Conservation (phyloP, 2,888 invertebrate genomes). For the Barypeithes pellucidus region DNA sequence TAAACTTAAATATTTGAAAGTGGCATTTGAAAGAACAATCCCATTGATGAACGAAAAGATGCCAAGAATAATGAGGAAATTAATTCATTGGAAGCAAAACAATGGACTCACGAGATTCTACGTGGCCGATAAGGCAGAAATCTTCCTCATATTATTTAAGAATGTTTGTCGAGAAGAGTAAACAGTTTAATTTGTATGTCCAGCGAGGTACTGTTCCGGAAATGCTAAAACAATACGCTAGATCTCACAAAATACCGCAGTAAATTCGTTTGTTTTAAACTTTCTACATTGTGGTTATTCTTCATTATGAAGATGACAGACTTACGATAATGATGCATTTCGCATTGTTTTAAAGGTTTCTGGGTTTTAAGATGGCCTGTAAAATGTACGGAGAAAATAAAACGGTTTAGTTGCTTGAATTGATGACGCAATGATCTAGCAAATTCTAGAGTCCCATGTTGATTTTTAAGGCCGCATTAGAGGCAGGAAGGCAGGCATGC, state of each 20-base stretch:
- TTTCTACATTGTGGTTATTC: slow-evolving; percentile 48
- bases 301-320: slow-evolving; percentile 49
- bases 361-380: slow-evolving; percentile 29
- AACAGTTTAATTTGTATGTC: slow-evolving; percentile 59
- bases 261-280: slow-evolving; percentile 44
- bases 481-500: too few relatives aligned
- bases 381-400: slow-evolving; percentile 1
- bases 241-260: slow-evolving; percentile 44
- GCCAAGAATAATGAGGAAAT: slow-evolving; percentile 62
- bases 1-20: slow-evolving; percentile 22
- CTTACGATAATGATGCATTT: slow-evolving; percentile 44
- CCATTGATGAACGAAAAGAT: slow-evolving; percentile 58
- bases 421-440: too few relatives aligned
- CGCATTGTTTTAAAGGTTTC: slow-evolving; percentile 44
- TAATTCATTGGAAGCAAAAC: slow-evolving; percentile 62
- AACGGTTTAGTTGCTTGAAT: not conserved
- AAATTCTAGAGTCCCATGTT: too few relatives aligned
- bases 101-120: slow-evolving; percentile 62
- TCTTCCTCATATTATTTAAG: slow-evolving; percentile 60
- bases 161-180: slow-evolving; percentile 55
- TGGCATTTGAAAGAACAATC: slow-evolving; percentile 49
- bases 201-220: slow-evolving; percentile 56
- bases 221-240: slow-evolving; percentile 56
- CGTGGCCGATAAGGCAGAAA: slow-evolving; percentile 61
- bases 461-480: too few relatives aligned